These are phyloP conservation scores for Enteromius anoplus DNA, from an alignment of 2,797 vertebrate genomes.

Conservation along the genomic window DNA sequence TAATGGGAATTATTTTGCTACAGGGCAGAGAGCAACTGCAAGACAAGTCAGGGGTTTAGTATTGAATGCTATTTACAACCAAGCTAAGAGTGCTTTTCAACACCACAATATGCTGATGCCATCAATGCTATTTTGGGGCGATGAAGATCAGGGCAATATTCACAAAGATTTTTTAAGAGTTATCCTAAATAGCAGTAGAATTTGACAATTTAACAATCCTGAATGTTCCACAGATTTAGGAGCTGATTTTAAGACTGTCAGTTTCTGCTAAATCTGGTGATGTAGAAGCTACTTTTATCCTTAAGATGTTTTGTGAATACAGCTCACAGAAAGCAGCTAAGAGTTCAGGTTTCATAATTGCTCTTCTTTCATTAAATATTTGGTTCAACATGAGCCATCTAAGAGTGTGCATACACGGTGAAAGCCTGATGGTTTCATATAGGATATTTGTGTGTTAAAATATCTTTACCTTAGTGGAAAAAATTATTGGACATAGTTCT, in stretches of 20 bases:
- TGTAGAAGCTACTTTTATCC: background rate
- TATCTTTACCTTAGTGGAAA: background rate
- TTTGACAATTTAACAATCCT: background rate
- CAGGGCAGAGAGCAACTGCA: background rate
- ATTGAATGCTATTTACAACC: no score
- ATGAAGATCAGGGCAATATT: background rate
- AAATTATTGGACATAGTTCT: background rate
- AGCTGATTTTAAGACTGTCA: background rate
- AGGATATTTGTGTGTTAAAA: background rate
- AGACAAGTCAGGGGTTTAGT: background rate
- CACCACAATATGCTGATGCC: background rate
- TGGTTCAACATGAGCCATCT: background rate
- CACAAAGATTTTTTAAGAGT: background rate
- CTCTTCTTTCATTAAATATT: background rate
- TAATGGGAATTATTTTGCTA: background rate
- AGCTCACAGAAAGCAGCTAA: background rate
- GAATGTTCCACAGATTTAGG: background rate
- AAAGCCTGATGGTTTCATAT: background rate
- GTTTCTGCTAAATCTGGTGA: background rate
- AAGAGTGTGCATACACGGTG: background rate
- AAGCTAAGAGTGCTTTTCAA: background rate
- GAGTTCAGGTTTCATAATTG: background rate
- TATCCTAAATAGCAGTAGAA: background rate
- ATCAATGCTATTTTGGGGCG: background rate
- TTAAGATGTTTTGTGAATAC: background rate